These are phyloP conservation scores for Addax nasomaculatus DNA, from an alignment of 2,113 vertebrate species.

Conservation along the genomic window DNA sequence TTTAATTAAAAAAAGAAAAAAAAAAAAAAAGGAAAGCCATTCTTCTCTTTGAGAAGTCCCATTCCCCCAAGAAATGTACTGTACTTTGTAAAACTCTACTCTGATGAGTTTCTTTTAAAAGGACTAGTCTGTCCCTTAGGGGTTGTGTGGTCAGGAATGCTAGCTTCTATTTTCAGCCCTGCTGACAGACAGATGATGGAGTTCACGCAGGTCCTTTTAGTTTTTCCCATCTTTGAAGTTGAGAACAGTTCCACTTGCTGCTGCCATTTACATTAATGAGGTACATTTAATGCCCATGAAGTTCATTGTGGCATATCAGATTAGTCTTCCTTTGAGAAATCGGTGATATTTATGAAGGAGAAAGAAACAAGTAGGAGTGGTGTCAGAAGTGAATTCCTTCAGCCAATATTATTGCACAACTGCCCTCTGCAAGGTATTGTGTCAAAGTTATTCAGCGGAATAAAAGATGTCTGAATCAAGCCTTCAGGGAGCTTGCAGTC, in stretches of 20 bases:
- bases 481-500: not conserved
- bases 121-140: not conserved
- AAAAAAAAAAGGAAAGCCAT: not conserved
- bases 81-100: not conserved
- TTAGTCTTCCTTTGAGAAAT: not conserved
- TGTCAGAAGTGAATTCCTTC: not conserved
- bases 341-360: not conserved
- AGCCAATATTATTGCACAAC: not conserved
- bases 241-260: not conserved
- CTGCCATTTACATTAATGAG: not conserved
- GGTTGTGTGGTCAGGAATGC: not conserved
- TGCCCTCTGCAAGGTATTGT: not conserved
- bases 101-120: not conserved
- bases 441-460: not conserved
- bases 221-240: not conserved
- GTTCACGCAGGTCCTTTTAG: not conserved
- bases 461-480: not conserved
- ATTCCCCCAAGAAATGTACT: not conserved
- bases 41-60: not conserved
- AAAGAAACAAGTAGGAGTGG: not conserved
- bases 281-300: not conserved
- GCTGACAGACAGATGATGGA: not conserved
- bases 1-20: not conserved
- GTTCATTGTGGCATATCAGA: not conserved
- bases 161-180: constrained; percentile 15